phyloP scores from a whole-genome alignment of 2,888 invertebrate species.

The Terebella lapidaria region DNA sequence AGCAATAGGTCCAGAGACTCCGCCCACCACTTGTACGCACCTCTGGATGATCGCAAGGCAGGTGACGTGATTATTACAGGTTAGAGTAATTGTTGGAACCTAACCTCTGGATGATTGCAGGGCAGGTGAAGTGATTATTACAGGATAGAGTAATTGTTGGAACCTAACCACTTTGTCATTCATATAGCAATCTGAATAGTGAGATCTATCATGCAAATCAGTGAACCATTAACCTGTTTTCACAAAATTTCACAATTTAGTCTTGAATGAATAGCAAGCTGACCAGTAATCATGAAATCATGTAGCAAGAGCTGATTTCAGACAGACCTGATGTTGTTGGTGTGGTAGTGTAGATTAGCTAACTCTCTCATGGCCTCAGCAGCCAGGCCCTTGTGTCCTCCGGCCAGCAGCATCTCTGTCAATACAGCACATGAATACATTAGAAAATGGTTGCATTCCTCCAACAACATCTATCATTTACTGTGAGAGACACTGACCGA shows the following conservation, averaged over 20 bases:
- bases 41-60: too few species aligned
- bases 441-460: background rate
- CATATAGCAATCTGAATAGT: too few species aligned
- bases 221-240: too few species aligned
- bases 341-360: slow-evolving; percentile 48
- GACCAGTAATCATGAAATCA: too few species aligned
- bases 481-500: slow-evolving; percentile 32
- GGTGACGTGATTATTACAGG: background rate
- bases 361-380: slow-evolving; percentile 51
- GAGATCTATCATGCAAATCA: too few species aligned
- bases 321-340: slow-evolving; percentile 37
- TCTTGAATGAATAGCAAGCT: too few species aligned
- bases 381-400: slow-evolving; percentile 43
- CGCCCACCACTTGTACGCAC: slow-evolving; percentile 48
- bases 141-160: too few species aligned
- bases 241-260: too few species aligned
- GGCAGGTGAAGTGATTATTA: too few species aligned
- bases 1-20: slow-evolving; percentile 45
- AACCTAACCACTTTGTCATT: too few species aligned
- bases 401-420: slow-evolving; percentile 43
- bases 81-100: too few species aligned
- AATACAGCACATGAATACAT: background rate
- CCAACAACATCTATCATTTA: background rate
- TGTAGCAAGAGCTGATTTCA: background rate
- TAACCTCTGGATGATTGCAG: too few species aligned